Evolutionary conservation across 2,113 vertebrate genomes (phyloP).

Genomic region (Phylloscopus trochilus): DNA sequence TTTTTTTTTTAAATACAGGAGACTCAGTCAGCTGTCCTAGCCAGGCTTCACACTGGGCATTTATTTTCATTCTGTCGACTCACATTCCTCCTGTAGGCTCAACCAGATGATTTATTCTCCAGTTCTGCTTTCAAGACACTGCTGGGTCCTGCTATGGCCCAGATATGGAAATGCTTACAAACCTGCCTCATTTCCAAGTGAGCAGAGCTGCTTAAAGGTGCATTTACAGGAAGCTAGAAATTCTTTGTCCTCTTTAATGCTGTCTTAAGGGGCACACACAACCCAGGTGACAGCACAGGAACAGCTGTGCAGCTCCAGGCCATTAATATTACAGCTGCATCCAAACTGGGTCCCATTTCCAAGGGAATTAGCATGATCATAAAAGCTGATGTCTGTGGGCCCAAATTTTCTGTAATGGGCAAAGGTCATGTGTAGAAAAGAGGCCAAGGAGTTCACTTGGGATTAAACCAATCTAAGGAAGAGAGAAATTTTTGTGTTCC

Average conservation of each 20-base stretch:
- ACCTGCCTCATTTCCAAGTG: not conserved
- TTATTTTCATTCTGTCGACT: slow-evolving; percentile 58
- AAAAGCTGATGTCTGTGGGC: not conserved
- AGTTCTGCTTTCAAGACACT: not conserved
- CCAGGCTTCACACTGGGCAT: slow-evolving; percentile 47
- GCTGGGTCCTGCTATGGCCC: slow-evolving; percentile 10
- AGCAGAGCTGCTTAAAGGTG: not conserved
- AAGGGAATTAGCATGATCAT: not conserved
- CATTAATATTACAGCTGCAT: slow-evolving; percentile 47
- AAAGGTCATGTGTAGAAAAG: not conserved
- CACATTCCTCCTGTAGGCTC: slow-evolving; percentile 36
- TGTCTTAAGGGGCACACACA: not conserved
- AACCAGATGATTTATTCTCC: slow-evolving; percentile 52
- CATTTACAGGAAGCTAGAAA: not conserved
- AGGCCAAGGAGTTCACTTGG: not conserved
- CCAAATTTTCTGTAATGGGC: not conserved
- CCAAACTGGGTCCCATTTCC: slow-evolving; percentile 38
- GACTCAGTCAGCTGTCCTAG: slow-evolving; percentile 34
- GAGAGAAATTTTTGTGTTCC: not conserved
- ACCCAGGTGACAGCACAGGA: slow-evolving; percentile 43
- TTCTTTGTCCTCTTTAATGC: slow-evolving; percentile 18
- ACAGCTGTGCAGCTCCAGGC: slow-evolving; percentile 50
- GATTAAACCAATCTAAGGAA: not conserved
- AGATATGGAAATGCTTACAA: not conserved
- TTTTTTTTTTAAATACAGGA: not conserved